These are phyloP conservation scores for Andrena minutula DNA, from an alignment of 2,888 invertebrate species.

Conservation along the genomic window DNA sequence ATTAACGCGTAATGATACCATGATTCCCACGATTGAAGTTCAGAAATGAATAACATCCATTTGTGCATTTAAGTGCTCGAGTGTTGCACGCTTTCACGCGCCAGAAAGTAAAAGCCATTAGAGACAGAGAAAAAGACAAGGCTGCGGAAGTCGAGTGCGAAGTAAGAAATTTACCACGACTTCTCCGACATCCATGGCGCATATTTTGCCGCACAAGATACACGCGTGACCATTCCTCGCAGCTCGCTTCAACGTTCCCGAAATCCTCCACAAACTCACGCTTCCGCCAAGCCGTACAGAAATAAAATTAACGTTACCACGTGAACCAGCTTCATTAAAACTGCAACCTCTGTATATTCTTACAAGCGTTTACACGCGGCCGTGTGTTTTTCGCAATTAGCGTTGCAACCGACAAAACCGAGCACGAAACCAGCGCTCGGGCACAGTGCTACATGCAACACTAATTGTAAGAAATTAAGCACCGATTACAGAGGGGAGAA, in stretches of 20 bases:
- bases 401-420: background rate
- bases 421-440: background rate
- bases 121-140: background rate
- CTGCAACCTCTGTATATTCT: background rate
- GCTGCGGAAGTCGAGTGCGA: background rate
- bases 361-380: background rate
- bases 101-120: conserved; percentile 32
- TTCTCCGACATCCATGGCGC: background rate
- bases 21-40: conserved; percentile 11
- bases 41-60: conserved; percentile 36
- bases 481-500: background rate
- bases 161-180: conserved; percentile 12
- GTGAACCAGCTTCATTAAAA: conserved; percentile 1
- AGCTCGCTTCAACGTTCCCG: background rate
- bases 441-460: background rate
- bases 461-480: conserved; percentile 8
- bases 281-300: background rate
- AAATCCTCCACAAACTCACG: background rate
- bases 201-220: background rate
- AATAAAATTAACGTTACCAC: conserved; percentile 12
- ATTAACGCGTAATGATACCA: conserved; percentile 42
- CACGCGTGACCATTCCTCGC: too few species aligned
- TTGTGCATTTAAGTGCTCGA: background rate
- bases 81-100: background rate
- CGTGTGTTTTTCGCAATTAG: conserved; percentile 2